A percentile compares a stretch with the other conserved stretches of the same genome.
Conservation (phyloP, 2,888 invertebrate species). For the Brenthis hecate region DNA sequence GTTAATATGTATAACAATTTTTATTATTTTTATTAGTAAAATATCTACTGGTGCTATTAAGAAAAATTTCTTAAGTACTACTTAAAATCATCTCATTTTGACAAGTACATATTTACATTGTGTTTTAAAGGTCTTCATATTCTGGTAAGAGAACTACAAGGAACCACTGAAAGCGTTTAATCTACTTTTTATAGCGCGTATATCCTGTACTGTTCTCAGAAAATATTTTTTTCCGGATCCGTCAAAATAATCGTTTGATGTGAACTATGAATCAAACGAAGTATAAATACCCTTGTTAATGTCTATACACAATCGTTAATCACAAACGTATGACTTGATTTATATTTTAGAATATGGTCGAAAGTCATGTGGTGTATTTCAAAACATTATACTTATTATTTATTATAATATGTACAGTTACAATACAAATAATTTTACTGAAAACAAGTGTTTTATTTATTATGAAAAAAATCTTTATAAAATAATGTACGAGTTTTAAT, state of each 20-base stretch:
- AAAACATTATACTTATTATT: neutral
- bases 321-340: constrained; percentile 40
- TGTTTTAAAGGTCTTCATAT: constrained; percentile 44
- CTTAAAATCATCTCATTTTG: neutral
- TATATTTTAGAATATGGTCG: constrained; percentile 20
- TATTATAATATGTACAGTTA: neutral
- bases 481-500: no score
- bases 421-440: no score
- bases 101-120: neutral
- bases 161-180: constrained; percentile 67
- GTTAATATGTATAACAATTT: no score
- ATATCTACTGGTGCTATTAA: no score
- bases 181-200: constrained; percentile 65
- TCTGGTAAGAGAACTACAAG: constrained; percentile 52
- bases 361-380: constrained; percentile 9
- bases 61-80: no score
- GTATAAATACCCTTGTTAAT: constrained; percentile 43
- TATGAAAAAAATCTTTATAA: no score
- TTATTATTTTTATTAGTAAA: no score
- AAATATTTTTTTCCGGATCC: constrained; percentile 47
- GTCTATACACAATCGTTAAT: constrained; percentile 43
- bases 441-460: no score
- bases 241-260: constrained; percentile 48
- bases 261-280: constrained; percentile 54
- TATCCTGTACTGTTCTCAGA: constrained; percentile 63